phyloP scores from a whole-genome alignment of 1,140 invertebrate species.

The Brachionus koreanus region DNA sequence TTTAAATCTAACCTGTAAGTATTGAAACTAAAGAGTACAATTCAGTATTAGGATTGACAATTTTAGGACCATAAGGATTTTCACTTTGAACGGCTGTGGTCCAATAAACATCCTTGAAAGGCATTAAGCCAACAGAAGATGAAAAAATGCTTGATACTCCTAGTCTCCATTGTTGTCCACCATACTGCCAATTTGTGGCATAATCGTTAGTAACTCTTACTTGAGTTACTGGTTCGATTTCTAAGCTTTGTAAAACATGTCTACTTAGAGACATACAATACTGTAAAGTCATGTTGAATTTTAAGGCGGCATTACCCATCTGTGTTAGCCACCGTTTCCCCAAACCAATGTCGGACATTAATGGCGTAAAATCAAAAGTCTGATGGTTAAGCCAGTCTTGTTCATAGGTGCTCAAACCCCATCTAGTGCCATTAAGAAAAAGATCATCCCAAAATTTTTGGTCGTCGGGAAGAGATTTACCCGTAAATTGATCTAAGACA shows the following conservation, averaged over 20 bases:
- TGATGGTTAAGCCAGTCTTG: conserved; percentile 49
- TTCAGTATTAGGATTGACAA: conserved; percentile 46
- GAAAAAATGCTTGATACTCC: conserved; percentile 52
- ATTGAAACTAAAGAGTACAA: conserved; percentile 49
- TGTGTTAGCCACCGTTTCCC: conserved; percentile 47
- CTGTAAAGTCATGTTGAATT: conserved; percentile 47
- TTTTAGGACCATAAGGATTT: conserved; percentile 47
- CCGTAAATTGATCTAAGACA: neutral
- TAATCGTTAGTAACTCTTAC: conserved; percentile 44
- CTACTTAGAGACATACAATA: conserved; percentile 48
- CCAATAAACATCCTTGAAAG: conserved; percentile 55
- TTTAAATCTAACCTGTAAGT: conserved; percentile 44
- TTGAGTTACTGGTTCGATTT: conserved; percentile 47
- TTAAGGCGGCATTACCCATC: conserved; percentile 46
- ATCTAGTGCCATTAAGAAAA: conserved; percentile 47
- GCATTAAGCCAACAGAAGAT: conserved; percentile 50
- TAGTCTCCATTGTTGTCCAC: conserved; percentile 50
- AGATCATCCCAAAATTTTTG: conserved; percentile 49
- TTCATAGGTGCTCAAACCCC: conserved; percentile 49
- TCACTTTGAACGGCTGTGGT: conserved; percentile 50
- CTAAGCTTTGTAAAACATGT: conserved; percentile 46
- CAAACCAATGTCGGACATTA: conserved; percentile 46
- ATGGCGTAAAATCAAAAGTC: conserved; percentile 44
- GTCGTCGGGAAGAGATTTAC: conserved; percentile 29
- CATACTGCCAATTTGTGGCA: conserved; percentile 35